Evolutionary conservation across 2,113 vertebrate genomes (phyloP), one percentile per base, ranked within the genome.

Genomic region (Paracanthobrama guichenoti): DNA sequence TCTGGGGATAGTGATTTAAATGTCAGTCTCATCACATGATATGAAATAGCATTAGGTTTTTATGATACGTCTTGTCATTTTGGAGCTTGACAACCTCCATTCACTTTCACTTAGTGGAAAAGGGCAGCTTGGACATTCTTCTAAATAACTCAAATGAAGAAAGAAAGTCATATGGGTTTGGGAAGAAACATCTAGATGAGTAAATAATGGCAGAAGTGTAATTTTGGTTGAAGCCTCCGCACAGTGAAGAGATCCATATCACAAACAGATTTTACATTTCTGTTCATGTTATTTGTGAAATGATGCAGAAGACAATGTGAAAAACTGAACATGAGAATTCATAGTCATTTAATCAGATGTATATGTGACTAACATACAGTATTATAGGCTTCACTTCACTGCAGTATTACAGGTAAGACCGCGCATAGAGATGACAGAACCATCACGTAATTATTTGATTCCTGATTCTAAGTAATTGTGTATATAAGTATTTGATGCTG

Each of bases 401-500:
- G 81, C 86, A 87, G 86, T 88, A 84, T 79, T 44, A 75, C 55
- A 69, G 77, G 79, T 60, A 81, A 82, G 75, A 16, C 64, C 53
- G 22, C 39, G 64, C 55, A 81, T 59, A 62, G 74, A 71, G 62
- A 72, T 26, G 62, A 83, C 44, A 50, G 67, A 69, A 66, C 80
- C 67, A 53, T 83, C 59, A 35, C 82, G 31, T 72, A 64, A 59
- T 82, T 84, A 75, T 94, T 94, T 77, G 53, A 86, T 88, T 88
- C 81, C 87, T 86, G 59, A 86, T 60, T 87, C 60, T 69, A 91
- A 92, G 94, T 93, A 92, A 93, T 93, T 93, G 94, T 95, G 94
- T 95, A 95, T 91, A 95, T 93, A 95, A 93, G 93, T 95, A 94
- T 93, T 95, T 94, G 93, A 94, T 90, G 91, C 93, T 93, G 94